Conservation (phyloP, 1,140 invertebrate species). For the Riptortus pedestris region DNA sequence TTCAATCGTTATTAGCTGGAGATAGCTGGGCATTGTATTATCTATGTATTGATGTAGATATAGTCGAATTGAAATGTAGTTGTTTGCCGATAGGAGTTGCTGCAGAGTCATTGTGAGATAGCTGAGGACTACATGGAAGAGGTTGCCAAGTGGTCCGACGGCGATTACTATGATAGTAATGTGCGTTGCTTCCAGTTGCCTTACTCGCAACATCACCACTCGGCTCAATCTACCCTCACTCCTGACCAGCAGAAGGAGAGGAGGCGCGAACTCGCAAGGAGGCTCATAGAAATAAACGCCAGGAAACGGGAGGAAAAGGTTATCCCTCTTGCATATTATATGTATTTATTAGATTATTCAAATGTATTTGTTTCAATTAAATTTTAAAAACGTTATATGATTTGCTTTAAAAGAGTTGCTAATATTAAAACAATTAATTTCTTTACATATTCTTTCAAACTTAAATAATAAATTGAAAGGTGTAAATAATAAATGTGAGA, state of each 20-base stretch:
- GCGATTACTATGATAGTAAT: slow-evolving; percentile 72
- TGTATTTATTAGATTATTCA: too few species aligned
- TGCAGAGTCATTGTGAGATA: slow-evolving; percentile 68
- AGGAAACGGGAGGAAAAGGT: slow-evolving; percentile 70
- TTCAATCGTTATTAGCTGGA: background rate
- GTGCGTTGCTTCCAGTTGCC: slow-evolving; percentile 77
- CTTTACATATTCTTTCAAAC: too few species aligned
- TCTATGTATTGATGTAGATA: too few species aligned
- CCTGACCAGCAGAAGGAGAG: slow-evolving; percentile 74
- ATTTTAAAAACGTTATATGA: too few species aligned
- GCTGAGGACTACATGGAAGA: slow-evolving; percentile 69
- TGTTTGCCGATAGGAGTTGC: slow-evolving; percentile 70
- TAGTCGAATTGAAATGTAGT: too few species aligned
- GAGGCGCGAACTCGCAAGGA: slow-evolving; percentile 66
- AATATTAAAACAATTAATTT: too few species aligned
- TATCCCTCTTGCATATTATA: slow-evolving; percentile 20
- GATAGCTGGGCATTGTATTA: too few species aligned
- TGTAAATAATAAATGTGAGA: too few species aligned
- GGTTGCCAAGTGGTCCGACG: slow-evolving; percentile 65
- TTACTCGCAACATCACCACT: slow-evolving; percentile 50
- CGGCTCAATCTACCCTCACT: slow-evolving; percentile 39
- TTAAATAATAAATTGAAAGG: too few species aligned
- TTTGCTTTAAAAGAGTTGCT: too few species aligned
- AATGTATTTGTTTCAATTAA: too few species aligned
- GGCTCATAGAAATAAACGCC: slow-evolving; percentile 75